Conservation (phyloP, 53 echinoderm and acorn worm species). For the Hippasteria phrygiana region DNA sequence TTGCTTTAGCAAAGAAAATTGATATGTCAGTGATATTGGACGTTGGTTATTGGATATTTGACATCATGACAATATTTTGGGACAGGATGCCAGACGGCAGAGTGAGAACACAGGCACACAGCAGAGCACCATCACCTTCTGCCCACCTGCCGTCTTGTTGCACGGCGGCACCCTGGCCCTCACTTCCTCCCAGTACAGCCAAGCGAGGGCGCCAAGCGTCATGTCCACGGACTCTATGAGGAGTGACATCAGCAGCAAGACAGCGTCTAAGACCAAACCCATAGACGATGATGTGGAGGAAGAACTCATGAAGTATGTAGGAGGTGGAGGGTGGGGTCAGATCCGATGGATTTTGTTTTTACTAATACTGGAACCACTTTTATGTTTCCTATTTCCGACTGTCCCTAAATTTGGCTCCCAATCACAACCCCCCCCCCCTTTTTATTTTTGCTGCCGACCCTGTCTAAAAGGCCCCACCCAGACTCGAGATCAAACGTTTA, state of each 20-base stretch:
- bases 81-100: slow-evolving; percentile 43
- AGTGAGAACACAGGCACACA: slow-evolving; percentile 25
- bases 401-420: too few relatives aligned
- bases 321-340: neutral
- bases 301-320: slow-evolving; percentile 52
- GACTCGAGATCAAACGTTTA: too few relatives aligned
- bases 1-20: too few relatives aligned
- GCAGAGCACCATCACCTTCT: slow-evolving; percentile 53
- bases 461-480: too few relatives aligned
- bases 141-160: slow-evolving; percentile 41
- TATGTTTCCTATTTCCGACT: too few relatives aligned
- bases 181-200: slow-evolving; percentile 19
- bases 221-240: slow-evolving; percentile 63
- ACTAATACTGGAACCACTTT: too few relatives aligned
- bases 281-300: slow-evolving; percentile 50
- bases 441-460: too few relatives aligned
- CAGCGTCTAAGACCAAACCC: slow-evolving; percentile 48
- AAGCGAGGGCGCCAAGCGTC: slow-evolving; percentile 39
- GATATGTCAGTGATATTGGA: too few relatives aligned
- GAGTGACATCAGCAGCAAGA: slow-evolving; percentile 38
- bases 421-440: too few relatives aligned
- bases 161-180: neutral
- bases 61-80: neutral
- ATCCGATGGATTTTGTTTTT: too few relatives aligned
- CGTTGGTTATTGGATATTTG: too few relatives aligned